Percentiles rank a stretch among this genome's conserved stretches.
These are phyloP conservation scores for Aphaenogaster floridana DNA, from an alignment of 1,140 invertebrate species.

Conservation along the genomic window DNA sequence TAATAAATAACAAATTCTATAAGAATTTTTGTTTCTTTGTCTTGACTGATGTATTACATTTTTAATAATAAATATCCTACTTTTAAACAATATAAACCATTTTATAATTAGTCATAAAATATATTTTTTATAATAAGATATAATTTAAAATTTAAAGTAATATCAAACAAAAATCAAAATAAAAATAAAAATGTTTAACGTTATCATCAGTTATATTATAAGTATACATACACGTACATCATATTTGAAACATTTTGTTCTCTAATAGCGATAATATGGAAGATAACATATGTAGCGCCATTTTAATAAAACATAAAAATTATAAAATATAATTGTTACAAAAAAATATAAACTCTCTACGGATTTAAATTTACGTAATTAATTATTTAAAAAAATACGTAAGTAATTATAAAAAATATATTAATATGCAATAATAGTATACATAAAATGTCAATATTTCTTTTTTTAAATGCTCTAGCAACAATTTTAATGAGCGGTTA, in stretches of 20 bases:
- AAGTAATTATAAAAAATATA: neutral
- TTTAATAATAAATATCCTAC: neutral
- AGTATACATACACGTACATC: neutral
- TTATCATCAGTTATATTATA: neutral
- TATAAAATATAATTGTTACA: neutral
- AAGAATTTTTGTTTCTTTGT: too few relatives aligned
- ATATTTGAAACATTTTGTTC: neutral
- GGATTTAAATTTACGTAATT: neutral
- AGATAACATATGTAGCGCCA: neutral
- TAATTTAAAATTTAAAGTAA: neutral
- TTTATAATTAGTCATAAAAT: neutral
- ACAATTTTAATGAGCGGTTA: neutral
- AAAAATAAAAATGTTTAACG: neutral
- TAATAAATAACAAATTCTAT: neutral
- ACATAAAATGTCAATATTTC: neutral
- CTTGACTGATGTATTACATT: neutral
- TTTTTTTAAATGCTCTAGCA: neutral
- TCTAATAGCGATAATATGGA: neutral
- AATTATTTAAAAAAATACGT: neutral
- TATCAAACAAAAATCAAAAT: neutral
- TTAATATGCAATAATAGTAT: neutral
- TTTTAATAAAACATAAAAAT: slow-evolving; percentile 15
- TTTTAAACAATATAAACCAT: neutral
- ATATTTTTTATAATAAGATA: neutral
- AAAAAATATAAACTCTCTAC: neutral